Base-by-base conservation (phyloP, 2,888 invertebrate genomes). In the Osedax frankpressi region DNA sequence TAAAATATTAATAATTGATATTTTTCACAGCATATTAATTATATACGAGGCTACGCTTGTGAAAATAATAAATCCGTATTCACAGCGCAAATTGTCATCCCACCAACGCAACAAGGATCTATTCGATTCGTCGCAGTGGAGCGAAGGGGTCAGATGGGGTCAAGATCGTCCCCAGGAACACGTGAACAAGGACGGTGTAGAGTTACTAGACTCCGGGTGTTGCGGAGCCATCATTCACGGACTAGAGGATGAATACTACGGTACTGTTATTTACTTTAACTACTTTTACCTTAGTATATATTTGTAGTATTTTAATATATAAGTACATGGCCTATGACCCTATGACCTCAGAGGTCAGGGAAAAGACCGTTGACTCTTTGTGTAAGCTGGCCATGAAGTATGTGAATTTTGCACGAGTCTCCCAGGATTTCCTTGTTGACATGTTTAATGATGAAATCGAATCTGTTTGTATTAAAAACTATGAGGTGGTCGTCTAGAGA, bases 371-470 rank as follows among this genome's bases (percentile, higher is more conserved):
- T 0, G 93, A 94, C 81, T 94, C 97, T 0, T 88, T 98, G 70
- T 96, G 96, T 82, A 87, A 90, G 78, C 86, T 98, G 77, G 93
- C 96, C 0, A 85, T 92, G 76, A 89, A 90, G 78, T 92, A 93
- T 80, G 87, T 90, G 0, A 88, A 89, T 60, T 95, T 96, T 86
- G 94, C 97, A 0, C 75, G 78, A 11, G 89, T 92, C 29, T 92
- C 93, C 0, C 87, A 97, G 44, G 97, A 98, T 84, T 96, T 95
- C 82, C 87, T 98, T 67, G 96, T 98, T 0, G 97, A 98, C 83
- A 98, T 98, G 97, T 97, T 98, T 84, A 98, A 98, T 84, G 97
- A 98, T 82, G 98, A 98, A 87, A 98, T 98, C 77, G 95, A 97
- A 85, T 92, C 92, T 19, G 44, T 44, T 44, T 11, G 44, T 44